Conservation (phyloP, 92 coral and sea anemone genomes). For the Epizoanthus ramosus region DNA sequence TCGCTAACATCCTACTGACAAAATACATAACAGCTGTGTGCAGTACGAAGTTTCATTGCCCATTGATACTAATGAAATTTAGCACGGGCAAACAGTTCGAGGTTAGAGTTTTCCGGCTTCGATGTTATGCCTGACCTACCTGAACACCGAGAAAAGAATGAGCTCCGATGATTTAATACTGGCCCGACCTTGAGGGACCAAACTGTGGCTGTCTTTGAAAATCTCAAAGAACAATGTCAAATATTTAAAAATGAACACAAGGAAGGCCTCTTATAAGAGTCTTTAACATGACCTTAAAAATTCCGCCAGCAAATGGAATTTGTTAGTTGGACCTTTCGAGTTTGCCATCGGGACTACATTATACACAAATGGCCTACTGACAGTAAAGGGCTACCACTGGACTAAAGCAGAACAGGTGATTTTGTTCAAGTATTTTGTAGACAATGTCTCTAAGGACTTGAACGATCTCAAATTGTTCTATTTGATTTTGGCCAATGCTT, state of each 20-base stretch:
- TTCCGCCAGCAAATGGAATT: not conserved
- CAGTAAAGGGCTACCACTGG: not conserved
- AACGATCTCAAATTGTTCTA: slow-evolving; percentile 37
- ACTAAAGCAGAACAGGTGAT: not conserved
- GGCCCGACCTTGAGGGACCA: slow-evolving; percentile 20
- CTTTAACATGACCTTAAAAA: not conserved
- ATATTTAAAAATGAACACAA: slow-evolving; percentile 14
- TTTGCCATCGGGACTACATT: not conserved
- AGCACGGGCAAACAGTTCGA: not conserved
- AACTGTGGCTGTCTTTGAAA: not conserved
- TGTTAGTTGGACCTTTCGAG: not conserved
- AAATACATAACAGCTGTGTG: slow-evolving; percentile 16
- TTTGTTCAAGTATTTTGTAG: not conserved
- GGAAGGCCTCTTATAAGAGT: not conserved
- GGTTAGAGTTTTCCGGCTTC: not conserved
- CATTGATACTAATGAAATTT: not conserved
- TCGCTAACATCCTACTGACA: slow-evolving; percentile 79
- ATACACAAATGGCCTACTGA: not conserved
- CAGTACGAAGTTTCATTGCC: not conserved
- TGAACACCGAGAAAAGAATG: not conserved
- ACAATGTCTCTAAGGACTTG: not conserved
- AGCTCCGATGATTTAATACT: slow-evolving; percentile 17
- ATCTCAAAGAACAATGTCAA: slow-evolving; percentile 11
- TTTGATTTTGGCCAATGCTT: slow-evolving; percentile 20
- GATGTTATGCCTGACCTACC: not conserved